Conservation (phyloP, 2,113 vertebrate genomes). For the Notarius quadriscutis region DNA sequence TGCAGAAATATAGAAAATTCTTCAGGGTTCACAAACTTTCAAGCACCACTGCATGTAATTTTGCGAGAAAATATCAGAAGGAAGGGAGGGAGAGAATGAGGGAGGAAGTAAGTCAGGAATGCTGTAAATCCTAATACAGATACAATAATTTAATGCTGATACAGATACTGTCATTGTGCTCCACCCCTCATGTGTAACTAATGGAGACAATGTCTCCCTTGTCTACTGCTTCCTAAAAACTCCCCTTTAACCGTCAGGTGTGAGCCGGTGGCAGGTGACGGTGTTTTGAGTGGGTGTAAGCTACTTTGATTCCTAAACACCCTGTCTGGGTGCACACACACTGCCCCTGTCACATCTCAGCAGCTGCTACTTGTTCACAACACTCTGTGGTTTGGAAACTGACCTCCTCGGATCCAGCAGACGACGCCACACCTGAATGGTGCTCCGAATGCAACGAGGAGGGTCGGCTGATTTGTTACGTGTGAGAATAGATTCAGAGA, state of each 20-base stretch:
- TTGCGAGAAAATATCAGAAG: too few species aligned
- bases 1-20: too few species aligned
- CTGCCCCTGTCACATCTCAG: conserved; percentile 56
- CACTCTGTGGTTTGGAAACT: conserved; percentile 40
- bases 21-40: too few species aligned
- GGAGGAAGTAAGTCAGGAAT: too few species aligned
- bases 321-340: conserved; percentile 55
- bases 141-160: neutral
- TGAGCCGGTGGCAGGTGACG: conserved; percentile 26
- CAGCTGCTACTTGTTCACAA: conserved; percentile 72
- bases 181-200: conserved; percentile 16
- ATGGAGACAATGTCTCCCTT: conserved; percentile 28
- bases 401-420: conserved; percentile 42
- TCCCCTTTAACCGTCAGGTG: conserved; percentile 43
- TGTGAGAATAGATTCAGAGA: conserved; percentile 44
- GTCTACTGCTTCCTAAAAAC: conserved; percentile 51
- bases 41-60: too few species aligned
- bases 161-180: neutral
- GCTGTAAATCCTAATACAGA: neutral
- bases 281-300: conserved; percentile 42
- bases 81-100: neutral
- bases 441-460: conserved; percentile 24
- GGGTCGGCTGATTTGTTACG: conserved; percentile 57
- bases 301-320: conserved; percentile 59
- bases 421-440: conserved; percentile 26